Percentiles rank a stretch among this genome's conserved stretches.
phyloP scores from a whole-genome alignment of 2,797 vertebrate genomes.

The Acrocephalus scirpaceus region DNA sequence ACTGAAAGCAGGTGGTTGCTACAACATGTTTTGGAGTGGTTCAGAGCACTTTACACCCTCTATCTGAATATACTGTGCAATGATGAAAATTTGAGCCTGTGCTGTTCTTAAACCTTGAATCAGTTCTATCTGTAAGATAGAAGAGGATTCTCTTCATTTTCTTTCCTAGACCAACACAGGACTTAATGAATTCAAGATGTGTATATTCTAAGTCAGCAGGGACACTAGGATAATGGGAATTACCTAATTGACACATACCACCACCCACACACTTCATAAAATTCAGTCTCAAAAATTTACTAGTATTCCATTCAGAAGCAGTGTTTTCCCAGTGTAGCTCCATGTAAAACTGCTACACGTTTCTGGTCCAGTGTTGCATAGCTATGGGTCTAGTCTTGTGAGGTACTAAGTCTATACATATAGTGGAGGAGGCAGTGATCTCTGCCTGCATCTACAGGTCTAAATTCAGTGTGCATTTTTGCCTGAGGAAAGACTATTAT shows the following conservation, averaged over 20 bases:
- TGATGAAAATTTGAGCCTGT: not conserved
- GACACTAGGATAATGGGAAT: constrained; percentile 28
- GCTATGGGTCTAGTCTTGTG: not conserved
- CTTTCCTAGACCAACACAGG: not conserved
- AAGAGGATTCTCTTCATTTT: not conserved
- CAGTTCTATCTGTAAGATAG: not conserved
- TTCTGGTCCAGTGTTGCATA: not conserved
- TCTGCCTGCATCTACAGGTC: not conserved
- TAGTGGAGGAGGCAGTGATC: not conserved
- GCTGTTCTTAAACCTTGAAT: not conserved
- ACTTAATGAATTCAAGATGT: constrained; percentile 35
- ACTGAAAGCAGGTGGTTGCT: not conserved
- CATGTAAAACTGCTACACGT: not conserved
- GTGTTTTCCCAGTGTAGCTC: not conserved
- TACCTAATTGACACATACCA: constrained; percentile 32
- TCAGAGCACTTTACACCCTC: not conserved
- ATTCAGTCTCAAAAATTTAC: not conserved
- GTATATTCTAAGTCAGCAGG: not conserved
- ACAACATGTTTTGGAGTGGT: not conserved
- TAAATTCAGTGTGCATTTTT: constrained; percentile 3
- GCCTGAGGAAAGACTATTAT: not conserved
- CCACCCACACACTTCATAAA: constrained; percentile 36
- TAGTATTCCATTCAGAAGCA: not conserved
- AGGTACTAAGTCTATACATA: not conserved
- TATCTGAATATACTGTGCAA: not conserved